Conservation (phyloP, 1,140 invertebrate species). For the Ostrea edulis region DNA sequence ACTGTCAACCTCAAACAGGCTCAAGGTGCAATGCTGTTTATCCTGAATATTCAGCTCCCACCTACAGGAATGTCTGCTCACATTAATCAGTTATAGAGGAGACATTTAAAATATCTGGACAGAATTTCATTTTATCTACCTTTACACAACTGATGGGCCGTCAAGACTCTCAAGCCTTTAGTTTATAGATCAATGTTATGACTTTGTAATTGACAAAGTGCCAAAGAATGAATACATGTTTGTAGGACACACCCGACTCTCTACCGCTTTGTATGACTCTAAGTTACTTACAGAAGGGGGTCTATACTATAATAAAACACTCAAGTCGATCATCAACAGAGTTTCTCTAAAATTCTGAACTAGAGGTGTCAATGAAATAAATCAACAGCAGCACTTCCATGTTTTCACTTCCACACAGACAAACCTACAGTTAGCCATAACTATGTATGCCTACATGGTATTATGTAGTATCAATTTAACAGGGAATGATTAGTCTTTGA, state of each 20-base stretch:
- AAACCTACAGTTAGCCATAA: too few species aligned
- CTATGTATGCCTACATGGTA: too few species aligned
- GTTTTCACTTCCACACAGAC: too few species aligned
- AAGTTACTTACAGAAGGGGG: too few species aligned
- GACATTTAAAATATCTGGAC: not conserved
- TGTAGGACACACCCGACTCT: not conserved
- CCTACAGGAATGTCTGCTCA: not conserved
- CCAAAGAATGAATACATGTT: not conserved
- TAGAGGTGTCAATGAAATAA: too few species aligned
- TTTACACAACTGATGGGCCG: not conserved
- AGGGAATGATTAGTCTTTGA: too few species aligned
- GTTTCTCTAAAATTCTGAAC: too few species aligned
- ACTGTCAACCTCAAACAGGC: not conserved
- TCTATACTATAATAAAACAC: too few species aligned
- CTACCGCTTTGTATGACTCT: not conserved
- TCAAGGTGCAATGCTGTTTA: not conserved
- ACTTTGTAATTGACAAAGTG: conserved; percentile 3
- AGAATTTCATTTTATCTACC: not conserved
- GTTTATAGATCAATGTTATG: not conserved
- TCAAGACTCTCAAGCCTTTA: not conserved
- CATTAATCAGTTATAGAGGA: not conserved
- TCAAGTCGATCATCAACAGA: too few species aligned
- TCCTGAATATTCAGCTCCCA: not conserved
- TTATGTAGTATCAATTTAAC: too few species aligned
- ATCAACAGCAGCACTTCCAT: too few species aligned